These are phyloP conservation scores for Drosophila orena DNA, from an alignment of 1,140 invertebrate genomes.

Conservation along the genomic window DNA sequence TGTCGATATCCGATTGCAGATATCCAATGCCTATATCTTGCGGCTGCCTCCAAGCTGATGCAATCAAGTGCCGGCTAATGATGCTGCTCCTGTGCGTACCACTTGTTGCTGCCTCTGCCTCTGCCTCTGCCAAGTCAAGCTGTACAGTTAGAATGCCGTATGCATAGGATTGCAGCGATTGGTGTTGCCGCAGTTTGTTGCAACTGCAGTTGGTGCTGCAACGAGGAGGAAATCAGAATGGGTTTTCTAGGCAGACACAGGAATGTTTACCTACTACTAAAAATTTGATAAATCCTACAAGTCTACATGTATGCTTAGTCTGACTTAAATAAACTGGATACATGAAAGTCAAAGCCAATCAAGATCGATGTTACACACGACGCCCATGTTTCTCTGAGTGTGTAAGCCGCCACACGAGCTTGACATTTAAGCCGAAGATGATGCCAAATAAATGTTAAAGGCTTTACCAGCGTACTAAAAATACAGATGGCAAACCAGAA, in stretches of 20 bases:
- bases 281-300: no score
- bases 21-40: slow-evolving; percentile 21
- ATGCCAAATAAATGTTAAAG: slow-evolving; percentile 68
- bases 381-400: not conserved
- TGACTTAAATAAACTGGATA: not conserved
- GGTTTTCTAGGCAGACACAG: not conserved
- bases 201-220: slow-evolving; percentile 10
- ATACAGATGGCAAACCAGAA: slow-evolving; percentile 32
- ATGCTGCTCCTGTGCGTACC: slow-evolving; percentile 44
- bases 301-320: not conserved
- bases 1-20: slow-evolving; percentile 34
- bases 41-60: slow-evolving; percentile 35
- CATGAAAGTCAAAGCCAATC: no score
- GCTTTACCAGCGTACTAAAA: slow-evolving; percentile 42
- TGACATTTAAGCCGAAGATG: slow-evolving; percentile 73
- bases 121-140: slow-evolving; percentile 64
- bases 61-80: slow-evolving; percentile 50
- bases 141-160: slow-evolving; percentile 72
- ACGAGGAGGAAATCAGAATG: slow-evolving; percentile 24
- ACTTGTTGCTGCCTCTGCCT: slow-evolving; percentile 42
- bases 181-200: slow-evolving; percentile 3
- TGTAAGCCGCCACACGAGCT: slow-evolving; percentile 56
- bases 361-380: not conserved
- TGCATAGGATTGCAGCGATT: slow-evolving; percentile 62
- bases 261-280: not conserved